phyloP scores from a whole-genome alignment of 2,888 invertebrate genomes.

The Phragmatobia fuliginosa region DNA sequence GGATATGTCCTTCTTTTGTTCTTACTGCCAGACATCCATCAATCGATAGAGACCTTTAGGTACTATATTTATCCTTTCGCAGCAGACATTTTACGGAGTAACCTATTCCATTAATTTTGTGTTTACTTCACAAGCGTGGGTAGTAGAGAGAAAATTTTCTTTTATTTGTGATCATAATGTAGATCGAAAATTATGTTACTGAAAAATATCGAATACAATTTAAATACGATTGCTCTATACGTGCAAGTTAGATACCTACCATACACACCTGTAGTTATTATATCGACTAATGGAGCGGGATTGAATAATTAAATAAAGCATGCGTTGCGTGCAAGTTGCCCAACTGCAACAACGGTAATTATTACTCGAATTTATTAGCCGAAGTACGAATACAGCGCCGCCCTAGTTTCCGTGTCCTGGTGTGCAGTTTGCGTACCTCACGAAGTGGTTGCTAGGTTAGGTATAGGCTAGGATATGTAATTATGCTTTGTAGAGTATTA shows the following conservation, averaged over 20 bases:
- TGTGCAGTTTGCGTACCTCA: slow-evolving; percentile 19
- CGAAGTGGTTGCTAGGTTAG: slow-evolving; percentile 1
- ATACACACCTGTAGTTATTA: slow-evolving; percentile 43
- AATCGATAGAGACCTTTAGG: slow-evolving; percentile 16
- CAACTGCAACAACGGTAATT: slow-evolving; percentile 39
- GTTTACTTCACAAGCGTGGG: slow-evolving; percentile 12
- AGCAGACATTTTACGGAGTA: slow-evolving; percentile 2
- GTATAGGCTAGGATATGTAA: neutral
- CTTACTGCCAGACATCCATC: slow-evolving; percentile 13
- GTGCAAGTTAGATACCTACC: slow-evolving; percentile 16
- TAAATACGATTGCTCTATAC: slow-evolving; percentile 15
- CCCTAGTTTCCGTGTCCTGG: slow-evolving; percentile 48
- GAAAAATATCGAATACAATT: too few relatives aligned
- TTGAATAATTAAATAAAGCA: slow-evolving; percentile 47
- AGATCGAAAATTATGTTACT: neutral
- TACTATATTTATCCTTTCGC: neutral
- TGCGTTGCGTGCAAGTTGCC: slow-evolving; percentile 43
- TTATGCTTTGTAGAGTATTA: neutral
- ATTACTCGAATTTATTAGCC: slow-evolving; percentile 45
- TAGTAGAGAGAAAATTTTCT: neutral
- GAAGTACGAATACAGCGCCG: slow-evolving; percentile 31
- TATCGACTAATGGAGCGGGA: slow-evolving; percentile 46
- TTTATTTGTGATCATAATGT: neutral
- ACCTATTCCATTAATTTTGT: neutral
- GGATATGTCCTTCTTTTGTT: slow-evolving; percentile 23